Evolutionary conservation across 2,113 vertebrate species (phyloP).

Genomic region (Phrynosoma blainvillii): DNA sequence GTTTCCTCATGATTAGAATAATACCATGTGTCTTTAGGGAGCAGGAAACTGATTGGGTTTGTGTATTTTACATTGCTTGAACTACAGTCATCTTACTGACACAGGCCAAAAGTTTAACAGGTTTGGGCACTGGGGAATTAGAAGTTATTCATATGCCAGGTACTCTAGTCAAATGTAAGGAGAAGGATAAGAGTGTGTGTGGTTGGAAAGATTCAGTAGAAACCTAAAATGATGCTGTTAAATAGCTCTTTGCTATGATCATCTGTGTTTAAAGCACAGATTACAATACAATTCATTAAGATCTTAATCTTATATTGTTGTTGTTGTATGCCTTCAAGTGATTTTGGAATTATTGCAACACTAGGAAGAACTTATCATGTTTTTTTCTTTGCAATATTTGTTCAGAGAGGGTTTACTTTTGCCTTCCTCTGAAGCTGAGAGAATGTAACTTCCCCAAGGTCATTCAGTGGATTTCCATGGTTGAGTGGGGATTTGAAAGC

Average conservation of each 20-base stretch:
- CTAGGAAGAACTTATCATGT: too few species aligned
- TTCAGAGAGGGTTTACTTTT: too few species aligned
- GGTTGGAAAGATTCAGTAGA: neutral
- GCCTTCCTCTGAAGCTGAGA: too few species aligned
- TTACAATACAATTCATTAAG: neutral
- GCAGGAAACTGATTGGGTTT: conserved; percentile 75
- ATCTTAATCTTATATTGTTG: neutral
- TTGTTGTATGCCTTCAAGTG: too few species aligned
- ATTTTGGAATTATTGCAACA: too few species aligned
- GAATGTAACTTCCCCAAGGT: too few species aligned
- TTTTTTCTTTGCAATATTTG: too few species aligned
- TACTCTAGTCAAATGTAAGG: conserved; percentile 61
- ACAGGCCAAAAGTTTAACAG: conserved; percentile 78
- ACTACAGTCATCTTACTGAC: conserved; percentile 77
- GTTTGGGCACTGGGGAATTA: conserved; percentile 74
- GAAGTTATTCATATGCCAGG: conserved; percentile 65
- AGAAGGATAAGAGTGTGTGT: neutral
- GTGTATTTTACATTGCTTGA: conserved; percentile 80
- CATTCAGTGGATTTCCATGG: too few species aligned
- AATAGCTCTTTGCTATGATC: neutral
- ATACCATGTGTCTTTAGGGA: conserved; percentile 76
- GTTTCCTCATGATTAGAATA: conserved; percentile 76
- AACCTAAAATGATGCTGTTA: neutral
- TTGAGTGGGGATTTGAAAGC: too few species aligned
- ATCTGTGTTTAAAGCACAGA: neutral